Conservation (phyloP, 2,797 vertebrate species). For the Limnodromus scolopaceus region DNA sequence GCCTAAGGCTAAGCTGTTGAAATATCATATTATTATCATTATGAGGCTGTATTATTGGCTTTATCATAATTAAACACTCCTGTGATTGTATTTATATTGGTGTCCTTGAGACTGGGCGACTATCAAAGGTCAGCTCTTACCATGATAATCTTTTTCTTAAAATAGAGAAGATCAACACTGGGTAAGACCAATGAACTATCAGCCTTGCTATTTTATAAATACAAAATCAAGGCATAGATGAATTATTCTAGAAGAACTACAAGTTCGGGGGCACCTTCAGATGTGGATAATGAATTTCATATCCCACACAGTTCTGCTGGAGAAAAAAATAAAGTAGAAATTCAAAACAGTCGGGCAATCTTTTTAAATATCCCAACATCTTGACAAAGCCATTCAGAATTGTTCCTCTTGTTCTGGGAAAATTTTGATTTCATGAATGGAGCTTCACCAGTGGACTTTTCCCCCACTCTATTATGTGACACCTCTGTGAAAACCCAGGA, state of each 20-base stretch:
- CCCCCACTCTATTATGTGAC: not conserved
- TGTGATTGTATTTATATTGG: not conserved
- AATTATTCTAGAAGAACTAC: not conserved
- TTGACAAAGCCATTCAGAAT: fast-evolving
- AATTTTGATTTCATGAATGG: not conserved
- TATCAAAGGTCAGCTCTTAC: not conserved
- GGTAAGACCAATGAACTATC: not conserved
- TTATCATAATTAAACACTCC: not conserved
- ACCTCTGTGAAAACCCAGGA: not conserved
- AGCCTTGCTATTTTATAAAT: not conserved
- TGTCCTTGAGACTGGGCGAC: not conserved
- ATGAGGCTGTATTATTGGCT: not conserved
- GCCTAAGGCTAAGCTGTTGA: fast-evolving
- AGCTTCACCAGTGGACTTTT: not conserved
- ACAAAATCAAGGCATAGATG: not conserved
- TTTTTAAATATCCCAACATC: not conserved
- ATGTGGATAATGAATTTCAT: not conserved
- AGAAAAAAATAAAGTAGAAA: not conserved
- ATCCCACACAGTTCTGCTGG: not conserved
- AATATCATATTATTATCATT: not conserved
- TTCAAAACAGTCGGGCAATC: fast-evolving
- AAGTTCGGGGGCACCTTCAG: not conserved
- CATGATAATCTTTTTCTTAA: not conserved
- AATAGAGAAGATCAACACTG: not conserved
- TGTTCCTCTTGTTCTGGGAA: not conserved